A percentile compares a stretch with the other conserved stretches of the same genome.
phyloP scores from a whole-genome alignment of 1,140 invertebrate genomes.

The Ostrea denselamellosa region DNA sequence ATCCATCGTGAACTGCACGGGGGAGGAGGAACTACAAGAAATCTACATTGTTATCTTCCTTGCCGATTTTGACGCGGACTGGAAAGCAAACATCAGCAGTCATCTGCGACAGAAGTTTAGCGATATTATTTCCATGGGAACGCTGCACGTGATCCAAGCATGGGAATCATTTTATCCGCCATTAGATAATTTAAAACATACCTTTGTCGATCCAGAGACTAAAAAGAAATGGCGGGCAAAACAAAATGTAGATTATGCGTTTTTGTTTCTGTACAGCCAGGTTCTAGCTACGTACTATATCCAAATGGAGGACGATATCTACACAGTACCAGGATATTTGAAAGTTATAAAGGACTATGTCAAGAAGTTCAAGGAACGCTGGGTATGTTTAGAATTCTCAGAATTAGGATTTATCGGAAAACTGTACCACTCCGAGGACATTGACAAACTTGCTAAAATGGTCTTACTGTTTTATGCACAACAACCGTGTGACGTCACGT shows the following conservation, averaged over 20 bases:
- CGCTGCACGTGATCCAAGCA: conserved; percentile 72
- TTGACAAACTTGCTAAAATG: conserved; percentile 68
- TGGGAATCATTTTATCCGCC: conserved; percentile 67
- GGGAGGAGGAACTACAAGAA: conserved; percentile 53
- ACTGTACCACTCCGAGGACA: conserved; percentile 67
- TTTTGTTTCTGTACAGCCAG: conserved; percentile 71
- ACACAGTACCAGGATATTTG: conserved; percentile 66
- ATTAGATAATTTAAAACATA: conserved; percentile 69
- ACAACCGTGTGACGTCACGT: conserved; percentile 74
- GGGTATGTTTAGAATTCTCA: conserved; percentile 74
- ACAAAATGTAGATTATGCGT: conserved; percentile 75
- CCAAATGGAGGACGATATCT: conserved; percentile 76
- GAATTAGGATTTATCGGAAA: conserved; percentile 74
- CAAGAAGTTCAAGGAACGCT: conserved; percentile 59
- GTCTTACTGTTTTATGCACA: conserved; percentile 74
- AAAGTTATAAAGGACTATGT: conserved; percentile 68
- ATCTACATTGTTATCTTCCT: conserved; percentile 64
- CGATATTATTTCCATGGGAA: conserved; percentile 59
- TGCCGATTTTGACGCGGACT: conserved; percentile 59
- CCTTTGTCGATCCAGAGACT: conserved; percentile 67
- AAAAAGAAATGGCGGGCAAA: conserved; percentile 75
- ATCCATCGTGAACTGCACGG: conserved; percentile 59
- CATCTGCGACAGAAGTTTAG: conserved; percentile 52
- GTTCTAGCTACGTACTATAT: conserved; percentile 71
- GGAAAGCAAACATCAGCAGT: conserved; percentile 45